Percentiles rank a stretch among this genome's conserved stretches.
phyloP scores from a whole-genome alignment of 2,888 invertebrate genomes.

The Melikaiella ostensackeni region DNA sequence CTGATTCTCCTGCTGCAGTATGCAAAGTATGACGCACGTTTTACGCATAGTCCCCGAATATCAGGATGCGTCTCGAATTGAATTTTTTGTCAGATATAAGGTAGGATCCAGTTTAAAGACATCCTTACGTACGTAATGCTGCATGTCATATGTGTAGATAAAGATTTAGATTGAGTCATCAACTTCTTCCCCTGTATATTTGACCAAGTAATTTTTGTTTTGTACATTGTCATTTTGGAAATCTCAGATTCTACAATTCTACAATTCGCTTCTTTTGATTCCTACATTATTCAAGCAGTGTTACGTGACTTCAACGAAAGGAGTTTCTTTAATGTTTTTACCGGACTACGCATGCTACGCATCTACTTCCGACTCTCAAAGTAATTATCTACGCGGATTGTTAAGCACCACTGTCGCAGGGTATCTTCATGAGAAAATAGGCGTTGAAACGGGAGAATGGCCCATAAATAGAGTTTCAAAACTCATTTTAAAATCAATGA shows the following conservation, averaged over 20 bases:
- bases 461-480: slow-evolving; percentile 39
- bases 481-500: background rate
- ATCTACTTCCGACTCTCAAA: background rate
- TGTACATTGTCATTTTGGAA: slow-evolving; percentile 38
- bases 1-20: slow-evolving; percentile 44
- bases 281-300: slow-evolving; percentile 71
- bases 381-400: background rate
- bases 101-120: slow-evolving; percentile 33
- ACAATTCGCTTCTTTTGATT: slow-evolving; percentile 37
- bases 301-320: slow-evolving; percentile 68
- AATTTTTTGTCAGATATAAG: slow-evolving; percentile 21
- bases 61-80: slow-evolving; percentile 19
- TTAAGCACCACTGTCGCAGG: background rate
- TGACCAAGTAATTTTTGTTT: slow-evolving; percentile 35
- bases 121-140: slow-evolving; percentile 6
- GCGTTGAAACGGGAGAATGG: slow-evolving; percentile 39
- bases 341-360: background rate
- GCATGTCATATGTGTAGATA: slow-evolving; percentile 37
- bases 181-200: slow-evolving; percentile 24
- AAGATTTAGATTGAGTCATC: slow-evolving; percentile 9
- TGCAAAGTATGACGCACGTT: slow-evolving; percentile 20
- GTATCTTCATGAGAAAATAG: background rate
- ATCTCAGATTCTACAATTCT: slow-evolving; percentile 1
- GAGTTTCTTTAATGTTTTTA: background rate
- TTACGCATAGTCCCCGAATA: slow-evolving; percentile 25